A percentile compares a stretch with the other conserved stretches of the same genome.
Evolutionary conservation across 2,888 invertebrate species (phyloP).

Genomic region (Stictocephala bisonia): DNA sequence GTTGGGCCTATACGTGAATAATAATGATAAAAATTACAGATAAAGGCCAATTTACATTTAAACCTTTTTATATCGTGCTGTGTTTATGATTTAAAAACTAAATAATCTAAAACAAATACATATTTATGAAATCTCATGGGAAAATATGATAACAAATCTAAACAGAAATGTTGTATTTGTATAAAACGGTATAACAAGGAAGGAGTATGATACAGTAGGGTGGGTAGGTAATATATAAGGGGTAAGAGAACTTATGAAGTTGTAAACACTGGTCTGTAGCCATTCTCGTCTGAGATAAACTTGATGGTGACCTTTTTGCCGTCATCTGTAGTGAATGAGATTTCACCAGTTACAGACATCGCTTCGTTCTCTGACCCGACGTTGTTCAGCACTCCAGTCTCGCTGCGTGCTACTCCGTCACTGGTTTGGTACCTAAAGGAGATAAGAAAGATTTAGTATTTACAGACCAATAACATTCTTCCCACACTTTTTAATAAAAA

Average conservation of each 20-base stretch:
- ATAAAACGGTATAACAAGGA: no score
- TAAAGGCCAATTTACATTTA: no score
- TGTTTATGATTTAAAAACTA: no score
- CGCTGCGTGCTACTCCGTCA: conserved; percentile 68
- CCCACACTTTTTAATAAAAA: no score
- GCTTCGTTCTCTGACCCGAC: conserved; percentile 53
- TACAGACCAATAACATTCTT: no score
- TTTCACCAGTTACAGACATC: conserved; percentile 56
- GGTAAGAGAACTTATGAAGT: not conserved
- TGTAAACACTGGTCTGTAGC: conserved; percentile 70
- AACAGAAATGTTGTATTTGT: no score
- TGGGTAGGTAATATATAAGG: not conserved
- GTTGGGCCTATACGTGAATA: no score
- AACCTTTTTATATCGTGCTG: no score
- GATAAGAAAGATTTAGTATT: conserved; percentile 35
- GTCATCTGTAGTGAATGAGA: conserved; percentile 56
- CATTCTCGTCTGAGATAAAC: conserved; percentile 59
- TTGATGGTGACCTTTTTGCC: conserved; percentile 55
- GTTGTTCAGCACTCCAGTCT: conserved; percentile 64
- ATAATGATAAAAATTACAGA: no score
- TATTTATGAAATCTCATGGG: no score
- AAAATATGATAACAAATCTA: no score
- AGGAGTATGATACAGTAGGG: not conserved
- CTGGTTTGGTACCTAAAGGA: conserved; percentile 68
- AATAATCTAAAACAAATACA: no score